phyloP scores from a whole-genome alignment of 2,113 vertebrate genomes.

The Bujurquina vittata region DNA sequence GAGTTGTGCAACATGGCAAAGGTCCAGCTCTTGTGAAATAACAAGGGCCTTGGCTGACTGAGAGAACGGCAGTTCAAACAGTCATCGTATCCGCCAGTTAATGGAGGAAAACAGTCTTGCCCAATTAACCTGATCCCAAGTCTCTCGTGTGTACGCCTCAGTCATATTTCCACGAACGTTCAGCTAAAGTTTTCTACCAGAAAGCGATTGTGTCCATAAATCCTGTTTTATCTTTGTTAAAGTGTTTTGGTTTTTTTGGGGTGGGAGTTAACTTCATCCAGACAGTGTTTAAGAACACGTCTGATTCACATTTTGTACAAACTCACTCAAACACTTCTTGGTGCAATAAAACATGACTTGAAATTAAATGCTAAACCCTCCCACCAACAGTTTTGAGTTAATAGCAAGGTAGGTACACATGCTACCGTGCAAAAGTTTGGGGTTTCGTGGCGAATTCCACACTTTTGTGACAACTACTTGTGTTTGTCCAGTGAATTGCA shows the following conservation, averaged over 20 bases:
- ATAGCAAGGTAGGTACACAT: neutral
- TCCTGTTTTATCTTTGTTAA: neutral
- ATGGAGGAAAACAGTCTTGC: slow-evolving; percentile 54
- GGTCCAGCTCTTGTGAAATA: slow-evolving; percentile 74
- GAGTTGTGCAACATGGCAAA: slow-evolving; percentile 71
- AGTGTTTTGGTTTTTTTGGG: neutral
- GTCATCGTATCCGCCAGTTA: slow-evolving; percentile 42
- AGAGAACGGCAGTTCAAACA: slow-evolving; percentile 58
- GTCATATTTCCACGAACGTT: neutral
- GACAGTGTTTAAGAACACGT: neutral
- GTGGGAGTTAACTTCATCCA: neutral
- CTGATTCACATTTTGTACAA: neutral
- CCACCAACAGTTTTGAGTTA: neutral
- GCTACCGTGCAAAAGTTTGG: no score
- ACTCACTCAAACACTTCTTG: neutral
- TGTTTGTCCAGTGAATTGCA: rapidly evolving
- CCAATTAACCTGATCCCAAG: slow-evolving; percentile 39
- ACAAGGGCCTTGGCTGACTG: slow-evolving; percentile 47
- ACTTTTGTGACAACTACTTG: neutral
- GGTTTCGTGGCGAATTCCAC: no score
- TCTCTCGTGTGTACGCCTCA: slow-evolving; percentile 3
- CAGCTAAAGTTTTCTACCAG: neutral
- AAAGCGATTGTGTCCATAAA: slow-evolving; percentile 1
- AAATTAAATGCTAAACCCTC: neutral
- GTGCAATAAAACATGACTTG: neutral